Percentiles rank a stretch among this genome's conserved stretches.
These are phyloP conservation scores for Acrocyrtus sp. DNA, from an alignment of 2,888 invertebrate species.

Conservation along the genomic window DNA sequence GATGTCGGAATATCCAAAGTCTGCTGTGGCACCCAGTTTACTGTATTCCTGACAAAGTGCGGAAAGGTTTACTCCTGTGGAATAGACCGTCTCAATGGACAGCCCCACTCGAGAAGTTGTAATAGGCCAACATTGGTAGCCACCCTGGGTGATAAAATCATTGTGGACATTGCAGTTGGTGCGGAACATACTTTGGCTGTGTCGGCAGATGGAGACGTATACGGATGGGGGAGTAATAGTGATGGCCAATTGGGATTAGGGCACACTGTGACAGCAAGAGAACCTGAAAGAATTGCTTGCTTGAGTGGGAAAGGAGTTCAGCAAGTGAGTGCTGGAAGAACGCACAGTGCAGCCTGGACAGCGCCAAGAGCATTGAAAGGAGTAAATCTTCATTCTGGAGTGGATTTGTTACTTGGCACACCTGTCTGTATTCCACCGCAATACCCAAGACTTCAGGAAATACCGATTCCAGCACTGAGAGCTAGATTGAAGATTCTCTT, in stretches of 20 bases:
- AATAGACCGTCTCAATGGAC: slow-evolving; percentile 72
- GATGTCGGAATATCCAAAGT: slow-evolving; percentile 72
- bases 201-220: slow-evolving; percentile 65
- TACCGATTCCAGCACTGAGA: slow-evolving; percentile 69
- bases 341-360: slow-evolving; percentile 75
- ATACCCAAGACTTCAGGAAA: slow-evolving; percentile 70
- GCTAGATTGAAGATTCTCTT: slow-evolving; percentile 71
- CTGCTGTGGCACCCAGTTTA: slow-evolving; percentile 74
- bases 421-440: slow-evolving; percentile 71
- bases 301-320: slow-evolving; percentile 70
- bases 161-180: slow-evolving; percentile 73
- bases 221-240: slow-evolving; percentile 70
- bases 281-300: slow-evolving; percentile 70
- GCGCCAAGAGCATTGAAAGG: slow-evolving; percentile 70
- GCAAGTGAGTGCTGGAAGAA: slow-evolving; percentile 74
- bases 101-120: slow-evolving; percentile 69
- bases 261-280: slow-evolving; percentile 70
- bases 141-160: slow-evolving; percentile 68
- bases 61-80: slow-evolving; percentile 74
- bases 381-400: slow-evolving; percentile 65
- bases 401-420: slow-evolving; percentile 67
- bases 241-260: slow-evolving; percentile 74
- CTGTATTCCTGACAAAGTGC: slow-evolving; percentile 72
- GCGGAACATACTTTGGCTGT: slow-evolving; percentile 73
- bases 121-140: slow-evolving; percentile 70